phyloP scores from a whole-genome alignment of 2,888 invertebrate species.

The Eucriotettix oculatus region DNA sequence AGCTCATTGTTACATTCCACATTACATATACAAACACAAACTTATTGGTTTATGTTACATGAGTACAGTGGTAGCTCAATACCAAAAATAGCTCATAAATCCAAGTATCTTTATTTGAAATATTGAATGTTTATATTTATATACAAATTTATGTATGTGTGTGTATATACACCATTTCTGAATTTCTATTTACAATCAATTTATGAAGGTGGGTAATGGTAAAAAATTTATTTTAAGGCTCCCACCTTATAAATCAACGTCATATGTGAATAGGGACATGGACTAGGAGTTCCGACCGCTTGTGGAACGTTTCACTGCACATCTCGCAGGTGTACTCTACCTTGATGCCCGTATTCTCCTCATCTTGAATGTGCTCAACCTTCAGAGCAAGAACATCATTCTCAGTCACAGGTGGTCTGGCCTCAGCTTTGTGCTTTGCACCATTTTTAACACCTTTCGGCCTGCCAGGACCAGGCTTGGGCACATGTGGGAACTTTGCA shows the following conservation, averaged over 20 bases:
- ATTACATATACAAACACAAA: too few relatives aligned
- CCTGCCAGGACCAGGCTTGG: constrained; percentile 11
- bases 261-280: constrained; percentile 67
- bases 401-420: background rate
- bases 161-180: too few relatives aligned
- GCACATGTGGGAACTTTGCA: constrained; percentile 31
- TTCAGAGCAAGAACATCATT: background rate
- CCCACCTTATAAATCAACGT: background rate
- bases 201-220: too few relatives aligned
- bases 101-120: too few relatives aligned
- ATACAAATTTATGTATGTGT: too few relatives aligned
- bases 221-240: too few relatives aligned
- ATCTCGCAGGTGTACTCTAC: constrained; percentile 58
- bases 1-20: too few relatives aligned
- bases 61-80: too few relatives aligned
- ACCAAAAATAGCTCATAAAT: too few relatives aligned
- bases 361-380: background rate
- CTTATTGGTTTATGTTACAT: too few relatives aligned
- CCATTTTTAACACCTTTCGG: constrained; percentile 8
- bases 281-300: constrained; percentile 51
- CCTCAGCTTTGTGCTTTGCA: constrained; percentile 9
- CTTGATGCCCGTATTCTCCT: constrained; percentile 1
- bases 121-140: too few relatives aligned
- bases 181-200: too few relatives aligned
- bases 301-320: constrained; percentile 59